A percentile compares a stretch with the other conserved stretches of the same genome.
These are phyloP conservation scores for Trachemys scripta DNA, from an alignment of 2,113 vertebrate genomes.

Conservation along the genomic window DNA sequence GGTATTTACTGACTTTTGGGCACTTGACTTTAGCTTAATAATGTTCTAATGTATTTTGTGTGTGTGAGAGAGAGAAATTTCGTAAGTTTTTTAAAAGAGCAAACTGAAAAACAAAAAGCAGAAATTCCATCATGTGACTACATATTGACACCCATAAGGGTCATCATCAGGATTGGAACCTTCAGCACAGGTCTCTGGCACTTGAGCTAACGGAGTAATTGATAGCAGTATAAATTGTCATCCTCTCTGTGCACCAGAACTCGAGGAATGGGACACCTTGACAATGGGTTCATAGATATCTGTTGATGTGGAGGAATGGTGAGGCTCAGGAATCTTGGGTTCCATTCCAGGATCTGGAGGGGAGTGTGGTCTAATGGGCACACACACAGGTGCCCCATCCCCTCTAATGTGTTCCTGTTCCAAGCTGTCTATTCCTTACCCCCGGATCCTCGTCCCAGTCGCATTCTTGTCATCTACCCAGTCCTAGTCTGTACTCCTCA, in stretches of 20 bases:
- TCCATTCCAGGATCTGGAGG: neutral
- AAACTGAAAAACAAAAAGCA: neutral
- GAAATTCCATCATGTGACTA: neutral
- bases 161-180: neutral
- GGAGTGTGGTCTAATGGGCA: neutral
- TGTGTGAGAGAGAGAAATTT: neutral
- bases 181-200: neutral
- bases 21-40: neutral
- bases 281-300: neutral
- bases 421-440: neutral
- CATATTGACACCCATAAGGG: neutral
- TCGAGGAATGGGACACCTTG: neutral
- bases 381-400: neutral
- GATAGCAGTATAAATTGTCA: neutral
- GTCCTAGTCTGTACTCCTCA: neutral
- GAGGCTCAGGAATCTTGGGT: neutral
- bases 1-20: neutral
- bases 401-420: neutral
- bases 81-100: neutral
- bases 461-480: neutral
- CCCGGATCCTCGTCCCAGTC: neutral
- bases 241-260: neutral
- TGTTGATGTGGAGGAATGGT: neutral
- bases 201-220: neutral
- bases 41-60: neutral